Conservation (phyloP, 2,888 invertebrate genomes). For the Microplitis manilae region DNA sequence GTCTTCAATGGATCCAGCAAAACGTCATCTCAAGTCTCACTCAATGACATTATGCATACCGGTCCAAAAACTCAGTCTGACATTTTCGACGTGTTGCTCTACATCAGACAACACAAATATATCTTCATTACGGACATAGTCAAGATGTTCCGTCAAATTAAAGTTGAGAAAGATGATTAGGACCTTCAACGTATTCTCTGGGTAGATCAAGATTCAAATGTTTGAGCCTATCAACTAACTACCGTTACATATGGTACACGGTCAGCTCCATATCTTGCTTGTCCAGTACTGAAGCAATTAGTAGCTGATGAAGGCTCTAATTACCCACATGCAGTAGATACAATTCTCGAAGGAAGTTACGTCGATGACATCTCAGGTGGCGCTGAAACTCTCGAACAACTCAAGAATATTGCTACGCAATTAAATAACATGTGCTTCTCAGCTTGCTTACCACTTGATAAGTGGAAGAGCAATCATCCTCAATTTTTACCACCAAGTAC, state of each 20-base stretch:
- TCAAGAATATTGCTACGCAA: conserved; percentile 30
- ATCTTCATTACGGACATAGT: conserved; percentile 4
- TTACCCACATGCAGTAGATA: conserved; percentile 31
- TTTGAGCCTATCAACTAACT: conserved; percentile 9
- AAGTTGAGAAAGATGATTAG: conserved; percentile 40
- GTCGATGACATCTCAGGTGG: conserved; percentile 46
- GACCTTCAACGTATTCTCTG: conserved; percentile 62
- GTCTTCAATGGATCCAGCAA: no score
- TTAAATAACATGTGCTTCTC: conserved; percentile 32
- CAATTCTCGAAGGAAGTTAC: conserved; percentile 29
- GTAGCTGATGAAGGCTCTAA: conserved; percentile 33
- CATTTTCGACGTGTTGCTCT: neutral
- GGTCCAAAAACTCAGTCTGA: no score
- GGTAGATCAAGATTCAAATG: conserved; percentile 37
- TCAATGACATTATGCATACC: no score
- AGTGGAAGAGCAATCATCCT: conserved; percentile 28
- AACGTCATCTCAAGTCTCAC: no score
- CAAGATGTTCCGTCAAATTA: conserved; percentile 26
- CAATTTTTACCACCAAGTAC: no score
- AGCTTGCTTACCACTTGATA: conserved; percentile 14
- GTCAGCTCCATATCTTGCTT: conserved; percentile 39
- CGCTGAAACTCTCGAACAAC: conserved; percentile 24
- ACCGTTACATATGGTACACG: no score
- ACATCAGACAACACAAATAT: neutral
- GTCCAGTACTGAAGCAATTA: conserved; percentile 22